phyloP scores from a whole-genome alignment of 2,797 vertebrate genomes.

The Lagorchestes hirsutus region DNA sequence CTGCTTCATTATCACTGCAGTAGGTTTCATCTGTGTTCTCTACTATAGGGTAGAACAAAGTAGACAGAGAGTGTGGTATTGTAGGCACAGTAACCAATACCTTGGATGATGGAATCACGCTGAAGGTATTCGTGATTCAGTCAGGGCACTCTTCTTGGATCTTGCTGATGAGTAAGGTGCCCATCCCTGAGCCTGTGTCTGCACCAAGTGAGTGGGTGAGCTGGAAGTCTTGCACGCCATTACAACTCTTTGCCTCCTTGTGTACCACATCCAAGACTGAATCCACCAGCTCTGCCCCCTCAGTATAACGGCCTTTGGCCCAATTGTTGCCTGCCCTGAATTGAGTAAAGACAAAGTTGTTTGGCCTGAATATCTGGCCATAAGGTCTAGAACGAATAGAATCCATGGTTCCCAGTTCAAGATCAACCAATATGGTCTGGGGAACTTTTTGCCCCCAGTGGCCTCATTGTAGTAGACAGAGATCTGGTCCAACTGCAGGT shows the following conservation, averaged over 20 bases:
- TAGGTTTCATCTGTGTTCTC: conserved; percentile 97
- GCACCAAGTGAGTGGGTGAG: conserved; percentile 96
- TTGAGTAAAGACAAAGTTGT: conserved; percentile 93
- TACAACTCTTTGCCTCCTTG: conserved; percentile 97
- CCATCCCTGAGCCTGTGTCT: conserved; percentile 96
- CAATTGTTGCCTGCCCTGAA: conserved; percentile 95
- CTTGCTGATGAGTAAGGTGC: conserved; percentile 97
- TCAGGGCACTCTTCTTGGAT: conserved; percentile 96
- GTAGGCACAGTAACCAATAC: conserved; percentile 95
- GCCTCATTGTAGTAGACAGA: conserved; percentile 93
- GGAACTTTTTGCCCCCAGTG: conserved; percentile 91
- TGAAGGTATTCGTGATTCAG: conserved; percentile 98
- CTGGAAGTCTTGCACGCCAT: conserved; percentile 97
- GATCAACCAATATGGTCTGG: conserved; percentile 90
- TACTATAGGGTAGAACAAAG: conserved; percentile 82
- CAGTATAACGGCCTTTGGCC: conserved; percentile 98
- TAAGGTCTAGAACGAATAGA: conserved; percentile 92
- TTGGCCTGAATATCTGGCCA: conserved; percentile 92
- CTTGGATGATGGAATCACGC: conserved; percentile 95
- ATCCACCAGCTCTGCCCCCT: conserved; percentile 95
- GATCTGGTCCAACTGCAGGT: conserved; percentile 91
- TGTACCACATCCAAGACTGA: conserved; percentile 95
- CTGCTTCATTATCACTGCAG: conserved; percentile 96
- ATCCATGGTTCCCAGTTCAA: conserved; percentile 92
- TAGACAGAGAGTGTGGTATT: conserved; percentile 95